These are phyloP conservation scores for Halesus radiatus DNA, from an alignment of 1,140 invertebrate genomes.

Conservation along the genomic window DNA sequence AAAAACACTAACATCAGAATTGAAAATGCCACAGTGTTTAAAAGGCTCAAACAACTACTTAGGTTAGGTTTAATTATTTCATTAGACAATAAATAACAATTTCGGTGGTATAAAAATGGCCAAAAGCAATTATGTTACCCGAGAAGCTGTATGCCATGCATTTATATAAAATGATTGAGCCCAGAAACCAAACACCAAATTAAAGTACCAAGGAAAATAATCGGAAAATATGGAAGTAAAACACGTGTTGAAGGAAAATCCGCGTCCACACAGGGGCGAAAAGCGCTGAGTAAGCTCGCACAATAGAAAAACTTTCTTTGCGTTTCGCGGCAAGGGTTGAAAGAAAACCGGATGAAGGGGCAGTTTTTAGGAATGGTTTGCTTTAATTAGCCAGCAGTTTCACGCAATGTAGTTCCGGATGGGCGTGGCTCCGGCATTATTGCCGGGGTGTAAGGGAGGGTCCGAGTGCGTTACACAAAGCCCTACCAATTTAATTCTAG, in stretches of 20 bases:
- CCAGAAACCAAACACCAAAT: background rate
- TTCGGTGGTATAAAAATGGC: no score
- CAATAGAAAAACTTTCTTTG: background rate
- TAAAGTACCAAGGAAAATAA: background rate
- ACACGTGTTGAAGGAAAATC: background rate
- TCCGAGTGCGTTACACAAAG: slow-evolving; percentile 49
- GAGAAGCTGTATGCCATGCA: no score
- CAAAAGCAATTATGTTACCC: no score
- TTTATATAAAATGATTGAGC: no score
- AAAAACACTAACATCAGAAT: background rate
- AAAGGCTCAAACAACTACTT: background rate
- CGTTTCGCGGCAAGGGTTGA: background rate
- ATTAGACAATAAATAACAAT: no score
- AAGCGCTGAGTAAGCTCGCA: background rate
- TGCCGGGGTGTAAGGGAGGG: slow-evolving; percentile 41
- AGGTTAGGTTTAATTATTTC: no score
- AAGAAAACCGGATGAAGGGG: slow-evolving; percentile 10
- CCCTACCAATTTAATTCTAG: slow-evolving; percentile 42
- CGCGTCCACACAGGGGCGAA: background rate
- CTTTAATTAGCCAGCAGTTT: slow-evolving; percentile 13
- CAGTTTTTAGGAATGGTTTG: slow-evolving; percentile 9
- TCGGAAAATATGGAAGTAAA: slow-evolving; percentile 5
- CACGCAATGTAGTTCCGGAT: background rate
- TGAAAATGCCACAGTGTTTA: background rate
- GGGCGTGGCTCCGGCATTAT: background rate